A percentile compares a stretch with the other conserved stretches of the same genome.
phyloP scores from a whole-genome alignment of 2,888 invertebrate genomes.

The Zelleria hepariella region DNA sequence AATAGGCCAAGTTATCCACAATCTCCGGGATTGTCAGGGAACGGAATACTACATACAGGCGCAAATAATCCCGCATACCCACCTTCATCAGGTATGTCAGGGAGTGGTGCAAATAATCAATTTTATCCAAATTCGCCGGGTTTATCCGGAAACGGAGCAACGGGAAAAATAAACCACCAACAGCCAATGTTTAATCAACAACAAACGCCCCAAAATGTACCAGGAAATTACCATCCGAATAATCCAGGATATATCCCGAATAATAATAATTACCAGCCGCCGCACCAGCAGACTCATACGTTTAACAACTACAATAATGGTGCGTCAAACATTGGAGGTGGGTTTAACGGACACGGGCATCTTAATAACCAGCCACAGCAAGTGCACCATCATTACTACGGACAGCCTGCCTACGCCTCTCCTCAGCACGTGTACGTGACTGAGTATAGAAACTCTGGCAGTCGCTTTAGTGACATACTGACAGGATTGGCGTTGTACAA shows the following conservation, averaged over 20 bases:
- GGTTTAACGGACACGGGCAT: not conserved
- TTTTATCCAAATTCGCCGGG: not conserved
- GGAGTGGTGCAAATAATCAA: not conserved
- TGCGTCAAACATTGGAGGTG: not conserved
- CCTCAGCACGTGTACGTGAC: conserved; percentile 53
- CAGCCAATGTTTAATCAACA: not conserved
- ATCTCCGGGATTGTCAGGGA: not conserved
- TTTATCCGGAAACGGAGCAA: not conserved
- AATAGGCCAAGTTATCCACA: not conserved
- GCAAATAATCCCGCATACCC: not conserved
- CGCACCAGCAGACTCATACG: no score
- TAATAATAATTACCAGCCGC: not conserved
- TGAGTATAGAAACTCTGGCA: conserved; percentile 50
- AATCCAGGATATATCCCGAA: not conserved
- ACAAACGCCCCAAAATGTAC: not conserved
- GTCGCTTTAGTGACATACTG: conserved; percentile 49
- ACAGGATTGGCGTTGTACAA: conserved; percentile 57
- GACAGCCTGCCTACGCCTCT: conserved; percentile 21
- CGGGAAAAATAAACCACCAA: no score
- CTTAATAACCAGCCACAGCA: not conserved
- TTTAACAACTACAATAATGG: not conserved
- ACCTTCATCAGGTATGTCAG: not conserved
- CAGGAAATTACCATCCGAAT: not conserved
- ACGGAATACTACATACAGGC: no score
- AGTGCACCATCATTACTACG: not conserved